Base-by-base conservation (phyloP, 2,113 vertebrate species). In the Urocitellus parryii region DNA sequence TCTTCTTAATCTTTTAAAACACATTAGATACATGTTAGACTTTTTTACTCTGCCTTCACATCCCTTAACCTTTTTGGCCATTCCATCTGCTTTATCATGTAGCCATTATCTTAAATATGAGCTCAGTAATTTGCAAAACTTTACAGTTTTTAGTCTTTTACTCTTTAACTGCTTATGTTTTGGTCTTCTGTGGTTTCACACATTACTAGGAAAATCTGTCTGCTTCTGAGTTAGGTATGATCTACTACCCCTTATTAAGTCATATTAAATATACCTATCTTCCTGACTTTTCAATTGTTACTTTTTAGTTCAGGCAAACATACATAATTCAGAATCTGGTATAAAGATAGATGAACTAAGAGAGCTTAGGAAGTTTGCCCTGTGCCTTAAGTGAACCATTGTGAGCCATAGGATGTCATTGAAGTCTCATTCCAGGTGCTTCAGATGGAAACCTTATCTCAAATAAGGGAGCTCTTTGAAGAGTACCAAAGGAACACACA, bases 1-100 rank as follows among this genome's bases (percentile, higher is more conserved):
- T 84, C 53, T 34, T 32, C 73, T 88, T 85, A 81, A 77, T 37
- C 29, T 92, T 88, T 67, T 78, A 82, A 92, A 97, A 85, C 37
- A 70, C n/a, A 78, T 51, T 70, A 90, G 73, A 82, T 56, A 78
- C 8, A 17, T 20, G 9, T 74, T 94, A 86, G 39, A 81, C 68
- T 63, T 61, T 93, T 39, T 76, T n/a, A 73, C 29, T 87, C 34
- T 73, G 0, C 91, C 37, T 82, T 94, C 73, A 67, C 45, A 68
- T 68, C 27, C 45, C 20, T 81, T 81, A 81, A 67, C 27, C 7
- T 87, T 97, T 91, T 65, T 25, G 53, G 5, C 80, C 93, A 5
- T 85, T 77, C 37, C 8, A 11, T 80, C 22, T 58, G 17, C 67
- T 95, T 67, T 74, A 39, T 88, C 58, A 73, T 70, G n/a, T 70